A percentile compares a stretch with the other conserved stretches of the same genome.
Evolutionary conservation across 2,888 invertebrate species (phyloP).

Genomic region (Lycia hirtaria): DNA sequence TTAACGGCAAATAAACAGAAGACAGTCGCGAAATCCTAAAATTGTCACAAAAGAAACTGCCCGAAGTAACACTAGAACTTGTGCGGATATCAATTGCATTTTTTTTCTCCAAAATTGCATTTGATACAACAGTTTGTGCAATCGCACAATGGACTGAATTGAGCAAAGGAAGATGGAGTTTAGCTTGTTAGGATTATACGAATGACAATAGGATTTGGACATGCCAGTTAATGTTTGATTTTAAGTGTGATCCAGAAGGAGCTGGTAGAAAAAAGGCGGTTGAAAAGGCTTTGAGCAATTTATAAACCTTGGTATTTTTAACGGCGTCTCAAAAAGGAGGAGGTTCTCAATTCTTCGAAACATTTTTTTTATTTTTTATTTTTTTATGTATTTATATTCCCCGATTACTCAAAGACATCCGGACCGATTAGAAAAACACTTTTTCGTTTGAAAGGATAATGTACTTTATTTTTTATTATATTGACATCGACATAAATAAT

Average conservation of each 20-base stretch:
- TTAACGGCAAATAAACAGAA: background rate
- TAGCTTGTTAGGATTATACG: conserved; percentile 44
- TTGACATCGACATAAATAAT: no score
- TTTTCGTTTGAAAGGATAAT: no score
- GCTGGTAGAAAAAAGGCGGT: background rate
- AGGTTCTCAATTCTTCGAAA: no score
- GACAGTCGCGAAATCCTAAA: conserved; percentile 17
- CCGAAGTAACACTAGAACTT: conserved; percentile 77
- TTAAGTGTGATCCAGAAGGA: background rate
- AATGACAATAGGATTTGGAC: conserved; percentile 39
- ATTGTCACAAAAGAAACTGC: conserved; percentile 55
- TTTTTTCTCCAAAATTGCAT: conserved; percentile 52
- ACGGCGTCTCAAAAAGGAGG: no score
- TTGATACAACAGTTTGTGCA: conserved; percentile 55
- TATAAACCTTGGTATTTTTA: background rate
- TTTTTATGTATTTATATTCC: no score
- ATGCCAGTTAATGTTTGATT: conserved; percentile 16
- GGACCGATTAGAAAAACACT: no score
- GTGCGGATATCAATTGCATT: conserved; percentile 65
- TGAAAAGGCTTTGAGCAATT: background rate
- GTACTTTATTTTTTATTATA: no score
- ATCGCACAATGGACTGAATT: conserved; percentile 49
- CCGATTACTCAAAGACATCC: no score
- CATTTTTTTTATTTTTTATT: no score
- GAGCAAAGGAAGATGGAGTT: conserved; percentile 56